Evolutionary conservation across 2,888 invertebrate species (phyloP).

Genomic region (Yponomeuta malinellus): DNA sequence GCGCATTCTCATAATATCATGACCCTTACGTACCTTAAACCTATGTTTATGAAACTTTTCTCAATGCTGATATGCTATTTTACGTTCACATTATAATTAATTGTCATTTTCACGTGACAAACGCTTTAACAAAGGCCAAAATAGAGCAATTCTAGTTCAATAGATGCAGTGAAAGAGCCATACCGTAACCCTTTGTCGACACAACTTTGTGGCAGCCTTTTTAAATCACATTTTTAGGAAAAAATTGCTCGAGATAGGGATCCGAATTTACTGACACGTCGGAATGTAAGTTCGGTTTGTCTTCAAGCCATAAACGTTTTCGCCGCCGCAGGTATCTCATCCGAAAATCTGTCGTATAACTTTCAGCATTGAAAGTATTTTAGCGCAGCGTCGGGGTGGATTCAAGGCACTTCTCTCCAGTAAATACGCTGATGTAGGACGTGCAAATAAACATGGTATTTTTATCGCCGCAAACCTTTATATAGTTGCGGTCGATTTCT

Average conservation of each 20-base stretch:
- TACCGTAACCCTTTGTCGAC: conserved; percentile 26
- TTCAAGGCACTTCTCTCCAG: conserved; percentile 47
- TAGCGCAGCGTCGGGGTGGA: conserved; percentile 30
- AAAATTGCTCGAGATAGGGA: conserved; percentile 57
- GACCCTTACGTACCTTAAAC: no score
- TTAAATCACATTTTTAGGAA: conserved; percentile 60
- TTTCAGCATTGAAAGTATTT: conserved; percentile 39
- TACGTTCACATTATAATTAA: no score
- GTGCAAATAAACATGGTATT: conserved; percentile 75
- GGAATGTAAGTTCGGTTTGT: conserved; percentile 58
- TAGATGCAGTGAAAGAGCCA: neutral
- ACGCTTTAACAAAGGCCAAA: neutral
- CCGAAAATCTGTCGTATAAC: conserved; percentile 47
- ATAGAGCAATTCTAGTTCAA: neutral
- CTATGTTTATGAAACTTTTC: no score
- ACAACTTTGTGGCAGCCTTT: conserved; percentile 37
- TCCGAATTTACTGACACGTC: conserved; percentile 67
- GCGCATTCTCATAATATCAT: neutral
- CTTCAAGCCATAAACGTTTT: conserved; percentile 36
- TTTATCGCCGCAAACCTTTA: conserved; percentile 74
- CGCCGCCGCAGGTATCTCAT: conserved; percentile 19
- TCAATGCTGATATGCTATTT: no score
- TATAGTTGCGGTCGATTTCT: conserved; percentile 75
- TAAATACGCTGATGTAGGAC: conserved; percentile 65
- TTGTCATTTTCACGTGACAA: no score